Conservation (phyloP, 2,797 vertebrate genomes). For the Danio kyathit region DNA sequence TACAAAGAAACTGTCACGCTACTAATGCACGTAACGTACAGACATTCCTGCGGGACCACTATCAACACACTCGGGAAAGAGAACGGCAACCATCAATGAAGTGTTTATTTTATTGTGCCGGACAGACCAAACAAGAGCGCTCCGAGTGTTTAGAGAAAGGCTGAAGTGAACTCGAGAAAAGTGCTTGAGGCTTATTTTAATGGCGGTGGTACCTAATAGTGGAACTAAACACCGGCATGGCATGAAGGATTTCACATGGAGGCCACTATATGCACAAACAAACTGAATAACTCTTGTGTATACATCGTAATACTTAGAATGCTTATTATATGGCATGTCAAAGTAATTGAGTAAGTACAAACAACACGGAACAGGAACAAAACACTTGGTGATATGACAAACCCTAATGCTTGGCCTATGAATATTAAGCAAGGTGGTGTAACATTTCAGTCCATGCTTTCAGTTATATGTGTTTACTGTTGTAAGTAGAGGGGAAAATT, state of each 20-base stretch:
- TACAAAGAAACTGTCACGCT: constrained; percentile 4
- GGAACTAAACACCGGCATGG: neutral
- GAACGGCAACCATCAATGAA: constrained; percentile 30
- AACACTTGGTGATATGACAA: neutral
- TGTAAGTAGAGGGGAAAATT: neutral
- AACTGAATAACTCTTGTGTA: neutral
- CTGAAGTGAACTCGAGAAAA: neutral
- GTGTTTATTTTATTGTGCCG: constrained; percentile 41
- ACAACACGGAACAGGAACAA: neutral
- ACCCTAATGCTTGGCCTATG: neutral
- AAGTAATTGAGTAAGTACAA: neutral
- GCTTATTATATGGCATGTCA: neutral
- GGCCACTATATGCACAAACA: neutral
- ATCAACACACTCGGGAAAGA: constrained; percentile 22
- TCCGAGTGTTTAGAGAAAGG: constrained; percentile 6
- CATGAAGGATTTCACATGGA: constrained; percentile 2
- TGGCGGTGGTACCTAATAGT: neutral
- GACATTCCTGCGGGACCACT: constrained; percentile 35
- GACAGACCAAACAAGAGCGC: constrained; percentile 37
- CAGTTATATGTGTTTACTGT: neutral
- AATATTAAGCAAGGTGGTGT: constrained; percentile 4
- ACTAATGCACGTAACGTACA: constrained; percentile 8
- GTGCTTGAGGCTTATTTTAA: constrained; percentile 32
- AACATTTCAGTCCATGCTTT: neutral
- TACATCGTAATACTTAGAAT: neutral